phyloP scores from a whole-genome alignment of 2,888 invertebrate species.

The Chalcis sispes region DNA sequence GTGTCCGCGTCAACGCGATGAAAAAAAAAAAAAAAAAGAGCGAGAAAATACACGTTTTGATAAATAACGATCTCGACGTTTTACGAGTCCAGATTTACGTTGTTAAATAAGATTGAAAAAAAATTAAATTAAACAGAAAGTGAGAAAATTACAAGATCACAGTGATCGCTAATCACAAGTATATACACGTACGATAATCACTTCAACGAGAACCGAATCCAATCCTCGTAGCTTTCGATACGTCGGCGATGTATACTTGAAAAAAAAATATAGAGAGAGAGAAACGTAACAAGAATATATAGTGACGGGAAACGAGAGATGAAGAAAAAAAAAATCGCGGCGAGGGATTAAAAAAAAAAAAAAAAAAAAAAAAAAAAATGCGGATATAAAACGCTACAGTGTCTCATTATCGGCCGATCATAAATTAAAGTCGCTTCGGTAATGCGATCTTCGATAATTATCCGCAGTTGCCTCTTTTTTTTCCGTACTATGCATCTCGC shows the following conservation, averaged over 20 bases:
- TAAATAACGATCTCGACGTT: constrained; percentile 8
- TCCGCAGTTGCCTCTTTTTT: constrained; percentile 26
- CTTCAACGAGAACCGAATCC: neutral
- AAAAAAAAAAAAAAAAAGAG: neutral
- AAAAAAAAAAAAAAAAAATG: neutral
- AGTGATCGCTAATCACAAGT: constrained; percentile 16
- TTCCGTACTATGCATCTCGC: neutral
- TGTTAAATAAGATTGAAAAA: neutral
- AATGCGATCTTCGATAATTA: constrained; percentile 70
- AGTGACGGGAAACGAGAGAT: neutral
- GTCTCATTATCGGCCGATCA: constrained; percentile 61
- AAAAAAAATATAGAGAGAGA: neutral
- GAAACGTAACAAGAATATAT: neutral
- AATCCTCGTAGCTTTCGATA: neutral
- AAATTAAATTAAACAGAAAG: neutral
- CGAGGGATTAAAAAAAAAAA: neutral
- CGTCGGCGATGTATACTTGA: neutral
- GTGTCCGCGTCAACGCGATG: neutral
- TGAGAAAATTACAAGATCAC: neutral
- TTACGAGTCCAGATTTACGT: neutral
- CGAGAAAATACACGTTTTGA: too few relatives aligned
- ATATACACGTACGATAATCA: neutral
- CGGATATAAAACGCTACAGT: neutral
- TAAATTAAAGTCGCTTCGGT: constrained; percentile 65
- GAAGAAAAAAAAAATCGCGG: neutral